Percentiles rank a stretch among this genome's conserved stretches.
phyloP scores from a whole-genome alignment of 2,113 vertebrate species.

The Gopherus flavomarginatus region DNA sequence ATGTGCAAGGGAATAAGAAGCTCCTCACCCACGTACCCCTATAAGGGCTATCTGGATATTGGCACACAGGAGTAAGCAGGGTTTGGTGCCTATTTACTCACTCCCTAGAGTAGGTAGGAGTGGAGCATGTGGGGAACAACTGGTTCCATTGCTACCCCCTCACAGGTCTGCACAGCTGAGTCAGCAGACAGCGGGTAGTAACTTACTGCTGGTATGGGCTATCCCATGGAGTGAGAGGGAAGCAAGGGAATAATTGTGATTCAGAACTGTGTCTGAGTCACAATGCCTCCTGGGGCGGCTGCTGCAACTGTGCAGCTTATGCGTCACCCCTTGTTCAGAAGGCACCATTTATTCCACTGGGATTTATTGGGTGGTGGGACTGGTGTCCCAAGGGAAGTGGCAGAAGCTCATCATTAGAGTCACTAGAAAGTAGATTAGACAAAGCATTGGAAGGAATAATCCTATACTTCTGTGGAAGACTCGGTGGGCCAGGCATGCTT shows the following conservation, averaged over 20 bases:
- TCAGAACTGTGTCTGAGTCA: not conserved
- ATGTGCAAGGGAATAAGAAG: not conserved
- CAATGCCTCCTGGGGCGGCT: not conserved
- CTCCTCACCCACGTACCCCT: not conserved
- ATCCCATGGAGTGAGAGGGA: not conserved
- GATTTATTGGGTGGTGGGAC: not conserved
- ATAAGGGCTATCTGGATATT: not conserved
- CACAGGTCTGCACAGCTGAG: not conserved
- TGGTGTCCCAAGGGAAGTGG: not conserved
- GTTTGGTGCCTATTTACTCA: not conserved
- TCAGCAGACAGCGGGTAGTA: not conserved
- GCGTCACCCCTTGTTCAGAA: not conserved
- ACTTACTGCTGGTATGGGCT: not conserved
- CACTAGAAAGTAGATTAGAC: not conserved
- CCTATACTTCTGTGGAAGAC: not conserved
- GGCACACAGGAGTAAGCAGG: not conserved
- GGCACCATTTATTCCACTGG: not conserved
- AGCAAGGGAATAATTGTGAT: not conserved
- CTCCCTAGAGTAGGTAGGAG: not conserved
- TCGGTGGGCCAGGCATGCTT: not conserved
- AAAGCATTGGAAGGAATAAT: not conserved
- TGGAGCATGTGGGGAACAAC: not conserved
- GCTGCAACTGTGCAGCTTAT: not conserved
- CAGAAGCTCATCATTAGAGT: not conserved
- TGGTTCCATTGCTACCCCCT: not conserved